Base-by-base conservation (phyloP, 2,113 vertebrate genomes). In the Lasiurus borealis region DNA sequence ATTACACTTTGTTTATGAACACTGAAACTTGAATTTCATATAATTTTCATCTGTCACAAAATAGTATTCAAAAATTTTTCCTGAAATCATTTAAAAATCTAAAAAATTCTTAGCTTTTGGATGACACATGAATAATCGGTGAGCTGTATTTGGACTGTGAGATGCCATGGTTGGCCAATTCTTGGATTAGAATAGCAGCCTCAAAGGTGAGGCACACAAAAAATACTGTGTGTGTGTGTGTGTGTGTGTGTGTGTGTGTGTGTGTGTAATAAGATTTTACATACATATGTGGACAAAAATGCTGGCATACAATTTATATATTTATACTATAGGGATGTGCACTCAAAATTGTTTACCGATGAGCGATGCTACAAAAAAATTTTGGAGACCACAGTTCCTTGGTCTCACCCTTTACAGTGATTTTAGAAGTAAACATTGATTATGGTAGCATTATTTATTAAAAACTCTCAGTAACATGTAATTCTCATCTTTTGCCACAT, bases 231-330 rank as follows among this genome's bases (percentile, higher is more conserved):
- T 40, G 40, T 40, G 40, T 40, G 40, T 40, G 40, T 62, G 2
- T 54, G 19, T 54, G 16, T 54, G 4, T 54, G 16, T 52, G 4
- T 52, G 14, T 52, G 13, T 52, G 36, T 23, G 31, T 8, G 5
- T 23, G 72, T 57, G 77, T 64, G 5, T 88, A 88, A 52, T 50
- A 93, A 85, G 15, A 8, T 95, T 95, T 85, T 85, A 64, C 4
- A 16, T 69, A 80, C 18, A 84, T 34, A 21, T 68, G 13, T 88
- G 71, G 44, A 57, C 16, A 77, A 52, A 95, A 91, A 88, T 46
- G 8, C 48, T 18, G 36, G 13, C 3, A 52, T 68, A 40, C 2
- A 54, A 36, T 72, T 75, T 71, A n/a, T 40, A 31, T 31, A 46
- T 16, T 8, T 72, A 73, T 50, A 73, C 6, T n/a, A 34, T 34